Percentiles rank a stretch among this genome's conserved stretches.
These are phyloP conservation scores for Dendrolimus houi DNA, from an alignment of 2,888 invertebrate species.

Conservation along the genomic window DNA sequence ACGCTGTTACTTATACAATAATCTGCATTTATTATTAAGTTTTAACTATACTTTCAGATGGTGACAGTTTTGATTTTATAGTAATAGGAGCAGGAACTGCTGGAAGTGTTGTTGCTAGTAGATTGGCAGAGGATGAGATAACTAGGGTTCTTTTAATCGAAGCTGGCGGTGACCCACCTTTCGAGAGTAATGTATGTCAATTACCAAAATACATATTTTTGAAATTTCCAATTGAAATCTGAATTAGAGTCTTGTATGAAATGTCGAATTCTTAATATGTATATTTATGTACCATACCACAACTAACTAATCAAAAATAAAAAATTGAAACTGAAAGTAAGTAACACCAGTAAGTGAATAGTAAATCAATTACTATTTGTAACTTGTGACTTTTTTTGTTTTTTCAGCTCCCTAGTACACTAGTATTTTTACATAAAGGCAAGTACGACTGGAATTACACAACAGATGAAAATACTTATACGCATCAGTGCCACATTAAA, in stretches of 20 bases:
- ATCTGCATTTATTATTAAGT: no score
- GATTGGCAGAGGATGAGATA: slow-evolving; percentile 1
- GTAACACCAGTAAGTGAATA: no score
- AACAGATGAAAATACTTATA: slow-evolving; percentile 2
- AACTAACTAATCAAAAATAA: no score
- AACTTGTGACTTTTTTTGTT: not conserved
- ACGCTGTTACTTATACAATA: no score
- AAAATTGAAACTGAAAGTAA: no score
- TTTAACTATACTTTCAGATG: not conserved
- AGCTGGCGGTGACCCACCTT: not conserved
- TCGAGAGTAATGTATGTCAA: not conserved
- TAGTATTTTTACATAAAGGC: not conserved
- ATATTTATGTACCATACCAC: no score
- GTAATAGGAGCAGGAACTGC: slow-evolving; percentile 1
- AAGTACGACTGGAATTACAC: slow-evolving; percentile 1
- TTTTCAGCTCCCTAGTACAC: not conserved
- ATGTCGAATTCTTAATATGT: no score
- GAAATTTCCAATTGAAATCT: no score
- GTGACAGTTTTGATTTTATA: not conserved
- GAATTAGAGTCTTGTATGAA: no score
- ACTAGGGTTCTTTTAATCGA: not conserved
- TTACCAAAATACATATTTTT: not conserved
- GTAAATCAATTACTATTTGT: no score
- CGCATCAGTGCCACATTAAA: not conserved
- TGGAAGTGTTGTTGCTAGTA: slow-evolving; percentile 1